Evolutionary conservation across 2,113 vertebrate genomes (phyloP).

Genomic region (Pantherophis guttatus): DNA sequence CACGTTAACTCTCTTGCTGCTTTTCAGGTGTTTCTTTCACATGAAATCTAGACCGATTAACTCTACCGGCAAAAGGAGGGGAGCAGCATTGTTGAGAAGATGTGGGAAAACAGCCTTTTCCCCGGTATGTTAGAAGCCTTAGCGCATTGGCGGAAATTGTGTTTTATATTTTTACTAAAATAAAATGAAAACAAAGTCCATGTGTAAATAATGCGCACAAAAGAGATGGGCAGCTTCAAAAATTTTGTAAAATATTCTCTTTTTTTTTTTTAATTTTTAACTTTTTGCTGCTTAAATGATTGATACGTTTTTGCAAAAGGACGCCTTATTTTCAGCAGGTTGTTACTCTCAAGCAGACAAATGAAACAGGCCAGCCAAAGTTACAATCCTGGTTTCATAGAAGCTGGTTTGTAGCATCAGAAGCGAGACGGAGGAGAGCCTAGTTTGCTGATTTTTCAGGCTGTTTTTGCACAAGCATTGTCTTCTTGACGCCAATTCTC

Average conservation of each 20-base stretch:
- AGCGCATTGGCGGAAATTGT: constrained; percentile 49
- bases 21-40: constrained; percentile 41
- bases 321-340: background rate
- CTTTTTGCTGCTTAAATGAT: constrained; percentile 36
- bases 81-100: constrained; percentile 33
- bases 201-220: constrained; percentile 59
- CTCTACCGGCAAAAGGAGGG: constrained; percentile 44
- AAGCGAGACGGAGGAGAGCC: constrained; percentile 43
- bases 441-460: constrained; percentile 33
- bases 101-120: too few species aligned
- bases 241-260: constrained; percentile 47
- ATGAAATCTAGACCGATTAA: constrained; percentile 37
- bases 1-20: constrained; percentile 33
- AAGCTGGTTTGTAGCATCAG: constrained; percentile 43
- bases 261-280: background rate
- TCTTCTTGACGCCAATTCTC: background rate
- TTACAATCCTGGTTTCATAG: background rate
- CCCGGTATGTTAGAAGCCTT: constrained; percentile 49
- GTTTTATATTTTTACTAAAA: constrained; percentile 65
- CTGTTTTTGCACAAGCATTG: background rate
- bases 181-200: constrained; percentile 49
- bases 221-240: constrained; percentile 39
- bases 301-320: background rate
- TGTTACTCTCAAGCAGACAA: background rate
- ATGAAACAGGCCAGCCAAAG: constrained; percentile 7